phyloP scores from a whole-genome alignment of 2,888 invertebrate genomes.

The Ormia ochracea region DNA sequence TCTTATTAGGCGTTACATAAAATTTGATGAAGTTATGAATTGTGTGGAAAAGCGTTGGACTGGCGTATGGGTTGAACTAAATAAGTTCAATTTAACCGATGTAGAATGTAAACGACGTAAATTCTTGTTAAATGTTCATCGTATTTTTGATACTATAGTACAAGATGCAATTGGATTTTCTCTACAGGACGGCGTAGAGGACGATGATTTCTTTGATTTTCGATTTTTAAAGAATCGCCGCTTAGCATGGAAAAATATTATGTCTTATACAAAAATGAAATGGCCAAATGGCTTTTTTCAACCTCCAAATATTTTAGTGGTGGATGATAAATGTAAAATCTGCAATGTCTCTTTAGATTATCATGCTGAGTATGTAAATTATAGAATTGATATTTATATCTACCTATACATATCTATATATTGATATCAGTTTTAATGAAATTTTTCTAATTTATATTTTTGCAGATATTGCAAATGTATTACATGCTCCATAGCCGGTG shows the following conservation, averaged over 20 bases:
- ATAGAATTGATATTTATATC: not conserved
- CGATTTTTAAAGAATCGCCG: constrained; percentile 73
- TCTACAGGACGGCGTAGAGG: constrained; percentile 72
- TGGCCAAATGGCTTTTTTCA: constrained; percentile 73
- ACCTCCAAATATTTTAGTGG: constrained; percentile 72
- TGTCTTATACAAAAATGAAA: constrained; percentile 73
- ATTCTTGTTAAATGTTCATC: constrained; percentile 72
- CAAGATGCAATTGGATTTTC: constrained; percentile 73
- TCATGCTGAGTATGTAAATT: constrained; percentile 72
- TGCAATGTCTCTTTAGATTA: constrained; percentile 74
- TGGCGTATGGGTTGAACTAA: constrained; percentile 75
- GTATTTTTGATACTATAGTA: constrained; percentile 74
- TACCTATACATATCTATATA: too few species aligned
- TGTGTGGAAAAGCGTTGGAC: constrained; percentile 78
- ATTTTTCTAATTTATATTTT: not conserved
- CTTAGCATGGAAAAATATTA: constrained; percentile 75
- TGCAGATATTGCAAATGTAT: constrained; percentile 75
- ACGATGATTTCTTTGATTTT: constrained; percentile 74
- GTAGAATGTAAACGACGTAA: constrained; percentile 73
- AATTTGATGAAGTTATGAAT: constrained; percentile 81
- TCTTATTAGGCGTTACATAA: constrained; percentile 78
- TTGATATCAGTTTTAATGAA: not conserved
- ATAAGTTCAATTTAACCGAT: constrained; percentile 74
- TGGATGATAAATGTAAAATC: constrained; percentile 73
- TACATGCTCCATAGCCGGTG: constrained; percentile 76